Evolutionary conservation across 2,113 vertebrate genomes (phyloP), one percentile per base, ranked within the genome.

Genomic region (Orycteropus afer): DNA sequence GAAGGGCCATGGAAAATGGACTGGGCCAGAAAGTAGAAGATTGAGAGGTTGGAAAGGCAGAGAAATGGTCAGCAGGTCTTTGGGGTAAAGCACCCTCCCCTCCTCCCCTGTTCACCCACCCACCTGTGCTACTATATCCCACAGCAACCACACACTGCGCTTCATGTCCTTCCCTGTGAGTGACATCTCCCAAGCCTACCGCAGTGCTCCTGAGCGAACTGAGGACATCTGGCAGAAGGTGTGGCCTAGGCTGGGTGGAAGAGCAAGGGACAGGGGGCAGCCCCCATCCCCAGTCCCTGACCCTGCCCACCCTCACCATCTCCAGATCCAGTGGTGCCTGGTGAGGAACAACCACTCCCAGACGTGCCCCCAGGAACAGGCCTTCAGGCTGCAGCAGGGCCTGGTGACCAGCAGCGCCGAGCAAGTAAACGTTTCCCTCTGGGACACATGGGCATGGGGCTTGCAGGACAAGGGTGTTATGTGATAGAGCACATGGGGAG

Each of bases 141-240:
- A 74, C 93, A 99, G 99, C 97, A 99, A 99, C 98, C 99, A 99
- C 85, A 99, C 99, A 0, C 98, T 99, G 91, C 99, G 99, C 82
- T 99, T 99, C 97, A 99, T 99, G 99, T 99, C 99, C 86, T 98
- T 99, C 81, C 99, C 99, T 1, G 98, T 99, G 97, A 98, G 99
- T 1, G 99, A 99, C 95, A 98, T 99, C 97, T 99, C 99, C 6
- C 99, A 99, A 91, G 99, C 99, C 1, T 99, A 99, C 97, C 99
- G 99, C 96, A 98, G 98, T 1, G 97, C 99, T 88, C 99, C 99
- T 0, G 99, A 99, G 96, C 99, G 97, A 97, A 99, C 98, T 0
- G 99, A 99, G 81, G 99, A 99, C 12, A 99, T 99, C 45, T 98
- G 99, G 98, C 99, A 98, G 94, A 99, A 99, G 99, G 99, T 99